Base-by-base conservation (phyloP, 1,140 invertebrate genomes). In the Uloborus diversus region DNA sequence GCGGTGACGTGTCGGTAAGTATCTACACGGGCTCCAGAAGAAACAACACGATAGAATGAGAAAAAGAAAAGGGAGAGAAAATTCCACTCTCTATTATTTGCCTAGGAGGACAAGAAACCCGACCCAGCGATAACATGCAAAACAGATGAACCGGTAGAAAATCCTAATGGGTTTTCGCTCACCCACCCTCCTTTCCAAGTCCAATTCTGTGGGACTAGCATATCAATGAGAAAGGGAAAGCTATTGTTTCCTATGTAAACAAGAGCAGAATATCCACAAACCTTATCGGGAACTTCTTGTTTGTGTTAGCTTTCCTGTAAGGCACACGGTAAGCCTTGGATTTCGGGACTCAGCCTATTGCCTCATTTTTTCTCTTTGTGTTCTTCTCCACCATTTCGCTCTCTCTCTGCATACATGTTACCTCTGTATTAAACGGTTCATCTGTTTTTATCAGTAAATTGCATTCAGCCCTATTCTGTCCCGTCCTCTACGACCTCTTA, bases 221-320 rank as follows among this genome's bases (percentile, higher is more conserved):
- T 71, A 71, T 71, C 68, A 71, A 71, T 71, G 68, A 71, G 68
- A 71, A 37, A 59, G n/a, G 68, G 68, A 59, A 71, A 71, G 68
- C 68, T 71, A 71, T 71, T 71, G 68, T 71, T 71, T 71, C 68
- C 68, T 59, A 71, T 71, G 68, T 71, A 71, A 71, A 71, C 68
- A 71, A 33, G 68, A 33, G 32, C 68, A n/a, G 53, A 27, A 70
- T 59, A 71, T 71, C 53, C 68, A 59, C 33, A 30, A 57, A 59
- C 68, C 51, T 71, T 71, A 71, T 71, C 68, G 37, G 20, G 53
- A 56, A 71, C 68, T 71, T 59, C 68, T 59, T 71, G 68, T 71
- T 71, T 59, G 53, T 59, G 68, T 59, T 71, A 32, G 51, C 68
- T 71, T 35, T 59, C 53, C 68, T 71, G 68, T 71, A 27, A 47